phyloP scores from a whole-genome alignment of 53 echinoderm and acorn worm genomes.

The Mesocentrotus franciscanus region DNA sequence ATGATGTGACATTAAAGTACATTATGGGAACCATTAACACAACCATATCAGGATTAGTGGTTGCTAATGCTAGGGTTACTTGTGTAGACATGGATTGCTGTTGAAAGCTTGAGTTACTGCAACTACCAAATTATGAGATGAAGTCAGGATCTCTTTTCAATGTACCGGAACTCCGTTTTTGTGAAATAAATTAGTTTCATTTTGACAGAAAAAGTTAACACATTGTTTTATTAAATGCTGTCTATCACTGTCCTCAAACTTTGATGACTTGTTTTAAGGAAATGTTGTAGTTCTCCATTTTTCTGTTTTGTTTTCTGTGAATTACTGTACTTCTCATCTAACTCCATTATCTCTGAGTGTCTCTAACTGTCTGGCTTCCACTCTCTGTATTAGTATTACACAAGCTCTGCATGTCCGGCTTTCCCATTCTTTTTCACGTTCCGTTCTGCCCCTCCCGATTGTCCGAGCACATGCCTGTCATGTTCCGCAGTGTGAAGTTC shows the following conservation, averaged over 20 bases:
- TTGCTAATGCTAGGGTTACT: not conserved
- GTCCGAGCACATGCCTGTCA: not conserved
- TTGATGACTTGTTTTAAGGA: too few relatives aligned
- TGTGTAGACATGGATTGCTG: not conserved
- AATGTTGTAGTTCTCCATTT: too few relatives aligned
- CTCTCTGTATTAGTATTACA: not conserved
- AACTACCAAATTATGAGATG: not conserved
- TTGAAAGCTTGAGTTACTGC: not conserved
- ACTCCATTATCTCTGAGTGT: not conserved
- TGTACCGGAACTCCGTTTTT: not conserved
- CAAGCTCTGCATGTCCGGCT: not conserved
- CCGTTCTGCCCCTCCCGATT: not conserved
- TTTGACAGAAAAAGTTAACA: too few relatives aligned
- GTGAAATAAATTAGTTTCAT: too few relatives aligned
- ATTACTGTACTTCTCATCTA: not conserved
- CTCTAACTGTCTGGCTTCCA: not conserved
- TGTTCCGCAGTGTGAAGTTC: not conserved
- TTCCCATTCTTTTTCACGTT: not conserved
- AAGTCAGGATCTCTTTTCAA: not conserved
- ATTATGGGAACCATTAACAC: constrained; percentile 10
- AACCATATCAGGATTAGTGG: not conserved
- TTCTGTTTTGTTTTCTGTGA: not conserved
- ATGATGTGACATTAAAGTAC: constrained; percentile 28
- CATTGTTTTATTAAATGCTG: too few relatives aligned
- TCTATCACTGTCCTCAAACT: too few relatives aligned